Evolutionary conservation across 2,113 vertebrate genomes (phyloP).

Genomic region (Trogon melanurus): DNA sequence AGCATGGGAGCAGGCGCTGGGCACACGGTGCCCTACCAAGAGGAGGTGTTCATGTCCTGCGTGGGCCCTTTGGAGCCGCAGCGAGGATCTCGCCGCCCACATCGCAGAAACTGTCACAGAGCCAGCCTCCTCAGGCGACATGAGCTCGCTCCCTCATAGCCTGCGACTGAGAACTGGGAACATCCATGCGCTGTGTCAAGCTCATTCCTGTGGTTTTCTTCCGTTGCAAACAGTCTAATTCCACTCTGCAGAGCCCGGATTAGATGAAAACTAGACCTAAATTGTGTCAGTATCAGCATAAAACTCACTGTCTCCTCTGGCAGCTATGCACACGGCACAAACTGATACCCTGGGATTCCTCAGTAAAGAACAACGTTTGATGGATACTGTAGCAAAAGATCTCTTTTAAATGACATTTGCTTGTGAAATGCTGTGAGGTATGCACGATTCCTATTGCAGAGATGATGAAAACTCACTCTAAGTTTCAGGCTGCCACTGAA

Average conservation of each 20-base stretch:
- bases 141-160: neutral
- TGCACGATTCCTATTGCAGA: neutral
- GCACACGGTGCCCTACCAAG: neutral
- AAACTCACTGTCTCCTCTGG: neutral
- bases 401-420: neutral
- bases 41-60: neutral
- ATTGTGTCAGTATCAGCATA: neutral
- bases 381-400: neutral
- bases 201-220: neutral
- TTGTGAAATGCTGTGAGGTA: neutral
- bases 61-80: neutral
- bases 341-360: neutral
- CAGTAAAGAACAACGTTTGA: neutral
- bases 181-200: neutral
- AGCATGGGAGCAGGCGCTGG: accelerated
- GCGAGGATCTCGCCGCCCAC: neutral
- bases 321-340: neutral
- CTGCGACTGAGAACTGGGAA: accelerated
- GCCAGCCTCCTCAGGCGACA: neutral
- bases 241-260: neutral
- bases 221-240: neutral
- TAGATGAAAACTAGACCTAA: neutral
- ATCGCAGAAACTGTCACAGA: neutral
- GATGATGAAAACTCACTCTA: neutral
- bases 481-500: neutral